phyloP scores from a whole-genome alignment of 2,888 invertebrate species.

The Amphimallon solstitiale region DNA sequence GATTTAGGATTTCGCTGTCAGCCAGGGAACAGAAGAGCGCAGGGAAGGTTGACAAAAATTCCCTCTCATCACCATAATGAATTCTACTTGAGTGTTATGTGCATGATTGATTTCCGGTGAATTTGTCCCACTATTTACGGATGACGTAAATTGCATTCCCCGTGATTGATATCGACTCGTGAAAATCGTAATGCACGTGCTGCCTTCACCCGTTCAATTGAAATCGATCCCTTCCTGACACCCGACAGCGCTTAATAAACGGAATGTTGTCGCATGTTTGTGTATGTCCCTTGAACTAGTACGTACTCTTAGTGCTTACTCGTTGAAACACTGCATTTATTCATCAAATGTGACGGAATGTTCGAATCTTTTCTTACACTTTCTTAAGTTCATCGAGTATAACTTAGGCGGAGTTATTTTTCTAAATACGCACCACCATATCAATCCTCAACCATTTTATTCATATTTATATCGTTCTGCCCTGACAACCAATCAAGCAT shows the following conservation, averaged over 20 bases:
- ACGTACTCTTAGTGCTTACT: too few relatives aligned
- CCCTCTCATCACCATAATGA: constrained; percentile 26
- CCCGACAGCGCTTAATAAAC: constrained; percentile 18
- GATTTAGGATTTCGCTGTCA: neutral
- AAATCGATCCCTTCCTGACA: constrained; percentile 29
- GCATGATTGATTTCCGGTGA: constrained; percentile 30
- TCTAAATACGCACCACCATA: too few relatives aligned
- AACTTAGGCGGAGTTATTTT: too few relatives aligned
- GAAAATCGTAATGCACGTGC: constrained; percentile 26
- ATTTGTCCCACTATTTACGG: constrained; percentile 30
- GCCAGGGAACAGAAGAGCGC: neutral
- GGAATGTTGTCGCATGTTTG: constrained; percentile 21
- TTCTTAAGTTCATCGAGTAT: too few relatives aligned
- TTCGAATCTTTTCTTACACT: too few relatives aligned
- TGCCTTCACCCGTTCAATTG: constrained; percentile 6
- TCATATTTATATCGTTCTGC: too few relatives aligned
- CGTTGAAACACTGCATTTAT: too few relatives aligned
- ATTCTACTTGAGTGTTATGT: constrained; percentile 16
- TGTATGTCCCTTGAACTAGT: too few relatives aligned
- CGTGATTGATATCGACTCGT: constrained; percentile 28
- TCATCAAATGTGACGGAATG: too few relatives aligned
- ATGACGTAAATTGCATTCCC: constrained; percentile 28
- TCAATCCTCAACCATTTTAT: too few relatives aligned
- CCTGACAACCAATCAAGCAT: too few relatives aligned
- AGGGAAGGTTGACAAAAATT: constrained; percentile 9